Percentiles rank a stretch among this genome's conserved stretches.
Evolutionary conservation across 2,113 vertebrate species (phyloP).

Genomic region (Cervus canadensis): DNA sequence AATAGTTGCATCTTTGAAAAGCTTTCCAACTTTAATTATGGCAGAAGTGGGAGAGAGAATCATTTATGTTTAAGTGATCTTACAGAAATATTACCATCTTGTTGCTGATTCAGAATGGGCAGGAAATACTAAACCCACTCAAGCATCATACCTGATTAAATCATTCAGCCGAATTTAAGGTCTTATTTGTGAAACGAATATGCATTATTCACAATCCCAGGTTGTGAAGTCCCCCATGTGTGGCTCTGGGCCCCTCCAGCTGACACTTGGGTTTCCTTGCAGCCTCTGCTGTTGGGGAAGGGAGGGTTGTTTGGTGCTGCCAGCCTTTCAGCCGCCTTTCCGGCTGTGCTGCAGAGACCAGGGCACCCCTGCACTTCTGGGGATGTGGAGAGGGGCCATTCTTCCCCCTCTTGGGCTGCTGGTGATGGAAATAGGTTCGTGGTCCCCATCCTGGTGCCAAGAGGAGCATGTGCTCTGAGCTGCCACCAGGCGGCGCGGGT

Average conservation of each 20-base stretch:
- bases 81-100: background rate
- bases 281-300: background rate
- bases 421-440: background rate
- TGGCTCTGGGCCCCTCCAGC: background rate
- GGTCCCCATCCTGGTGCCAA: background rate
- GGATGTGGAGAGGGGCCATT: background rate
- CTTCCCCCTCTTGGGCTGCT: no score
- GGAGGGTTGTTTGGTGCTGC: background rate
- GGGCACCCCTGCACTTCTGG: background rate
- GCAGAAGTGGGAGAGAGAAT: background rate
- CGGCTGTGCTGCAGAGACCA: background rate
- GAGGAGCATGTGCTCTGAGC: background rate
- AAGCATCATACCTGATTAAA: background rate
- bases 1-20: background rate
- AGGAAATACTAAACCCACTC: background rate
- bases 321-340: background rate
- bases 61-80: background rate
- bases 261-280: background rate
- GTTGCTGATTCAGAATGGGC: background rate
- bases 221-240: background rate
- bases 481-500: background rate
- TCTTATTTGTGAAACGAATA: background rate
- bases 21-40: background rate
- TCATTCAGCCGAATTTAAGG: background rate
- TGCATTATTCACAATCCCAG: background rate